Evolutionary conservation across 2,113 vertebrate genomes (phyloP), one percentile per base, ranked within the genome.

Genomic region (Paramisgurnus dabryanus): DNA sequence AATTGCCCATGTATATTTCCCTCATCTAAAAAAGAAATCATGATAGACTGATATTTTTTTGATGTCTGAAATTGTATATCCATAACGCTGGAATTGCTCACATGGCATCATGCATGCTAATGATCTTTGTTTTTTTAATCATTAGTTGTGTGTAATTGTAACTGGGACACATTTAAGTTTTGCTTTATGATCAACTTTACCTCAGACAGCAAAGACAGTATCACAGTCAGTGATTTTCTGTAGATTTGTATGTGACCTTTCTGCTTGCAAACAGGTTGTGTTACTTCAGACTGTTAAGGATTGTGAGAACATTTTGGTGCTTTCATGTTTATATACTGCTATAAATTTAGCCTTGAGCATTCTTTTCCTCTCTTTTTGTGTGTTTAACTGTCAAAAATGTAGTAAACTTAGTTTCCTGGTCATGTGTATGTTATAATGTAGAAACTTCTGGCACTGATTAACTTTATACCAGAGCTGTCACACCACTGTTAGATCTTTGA

Each of bases 361-460:
- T n/a, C 55, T 58, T 58, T 5, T 8, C 55, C 1, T 3, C 55
- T n/a, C n/a, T 58, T n/a, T 17, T 17, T 0, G 6, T 58, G 5
- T 13, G 7, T 17, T 1, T 57, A n/a, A 17, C 39, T 41, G 69
- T 57, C 17, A 69, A 4, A 69, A 49, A 47, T 53, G 2, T 57
- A 57, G 49, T 15, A n/a, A 49, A 39, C 5, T 50, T n/a, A 17
- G 6, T 61, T 61, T 34, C n/a, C 8, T 40, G 22, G 27, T 27
- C 45, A 39, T 50, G 18, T n/a, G 15, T 63, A 7, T 80, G 11
- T 67, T 66, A 27, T 6, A 27, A 39, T 63, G 78, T 80, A 58
- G 13, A 43, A 67, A 69, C 9, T 77, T 81, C 50, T 80, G 70
- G 83, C 80, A 88, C 86, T 89, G 82, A 82, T 72, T 86, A 85